Conservation (phyloP, 2,888 invertebrate genomes). For the Timema podura region DNA sequence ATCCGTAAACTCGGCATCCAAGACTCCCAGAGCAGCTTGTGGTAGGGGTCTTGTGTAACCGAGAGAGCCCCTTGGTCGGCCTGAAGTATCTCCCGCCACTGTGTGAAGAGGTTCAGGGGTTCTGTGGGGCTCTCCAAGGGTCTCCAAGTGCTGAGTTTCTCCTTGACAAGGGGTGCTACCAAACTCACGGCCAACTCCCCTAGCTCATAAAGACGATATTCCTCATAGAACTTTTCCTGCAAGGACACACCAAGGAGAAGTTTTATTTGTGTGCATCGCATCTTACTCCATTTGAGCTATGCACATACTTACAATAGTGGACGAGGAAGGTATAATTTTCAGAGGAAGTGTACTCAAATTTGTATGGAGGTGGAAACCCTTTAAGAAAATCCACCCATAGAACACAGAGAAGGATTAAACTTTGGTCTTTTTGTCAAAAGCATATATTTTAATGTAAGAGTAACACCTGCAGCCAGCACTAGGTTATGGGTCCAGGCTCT, state of each 20-base stretch:
- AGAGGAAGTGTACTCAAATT: too few species aligned
- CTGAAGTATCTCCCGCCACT: slow-evolving; percentile 65
- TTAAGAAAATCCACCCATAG: too few species aligned
- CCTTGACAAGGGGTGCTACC: slow-evolving; percentile 77
- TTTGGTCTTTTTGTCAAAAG: too few species aligned
- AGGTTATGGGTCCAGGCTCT: too few species aligned
- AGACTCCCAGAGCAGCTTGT: slow-evolving; percentile 82
- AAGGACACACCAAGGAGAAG: slow-evolving; percentile 34
- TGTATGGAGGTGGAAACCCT: too few species aligned
- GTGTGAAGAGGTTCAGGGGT: slow-evolving; percentile 60
- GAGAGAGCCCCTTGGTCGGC: slow-evolving; percentile 42
- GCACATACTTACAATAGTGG: too few species aligned
- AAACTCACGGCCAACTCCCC: slow-evolving; percentile 79
- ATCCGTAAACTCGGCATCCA: slow-evolving; percentile 80
- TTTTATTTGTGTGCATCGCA: too few species aligned
- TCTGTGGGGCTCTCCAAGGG: slow-evolving; percentile 66
- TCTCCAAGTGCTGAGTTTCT: slow-evolving; percentile 71
- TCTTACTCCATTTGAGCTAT: too few species aligned
- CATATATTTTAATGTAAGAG: too few species aligned
- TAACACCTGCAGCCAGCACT: too few species aligned
- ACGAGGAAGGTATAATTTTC: too few species aligned
- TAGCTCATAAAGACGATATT: slow-evolving; percentile 80
- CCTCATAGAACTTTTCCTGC: slow-evolving; percentile 61
- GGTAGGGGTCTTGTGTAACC: slow-evolving; percentile 63
- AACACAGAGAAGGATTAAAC: too few species aligned